Evolutionary conservation across 2,113 vertebrate species (phyloP).

Genomic region (Merops nubicus): DNA sequence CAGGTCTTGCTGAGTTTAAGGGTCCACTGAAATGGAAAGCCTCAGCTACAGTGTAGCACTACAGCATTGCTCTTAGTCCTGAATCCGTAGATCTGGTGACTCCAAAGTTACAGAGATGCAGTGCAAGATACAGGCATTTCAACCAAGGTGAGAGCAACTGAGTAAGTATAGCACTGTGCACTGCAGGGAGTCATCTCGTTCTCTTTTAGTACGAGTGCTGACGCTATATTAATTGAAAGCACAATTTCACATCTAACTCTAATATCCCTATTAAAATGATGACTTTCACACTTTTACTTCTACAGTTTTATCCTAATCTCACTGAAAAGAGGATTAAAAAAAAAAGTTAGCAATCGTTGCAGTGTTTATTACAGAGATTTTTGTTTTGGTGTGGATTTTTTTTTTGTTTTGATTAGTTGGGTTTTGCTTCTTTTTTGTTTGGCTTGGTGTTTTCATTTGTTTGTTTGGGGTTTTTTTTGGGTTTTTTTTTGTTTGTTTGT

Average conservation of each 20-base stretch:
- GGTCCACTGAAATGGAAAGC: fast-evolving
- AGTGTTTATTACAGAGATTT: not conserved
- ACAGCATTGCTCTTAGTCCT: not conserved
- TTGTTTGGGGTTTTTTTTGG: no score
- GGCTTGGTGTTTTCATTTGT: no score
- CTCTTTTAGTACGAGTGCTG: not conserved
- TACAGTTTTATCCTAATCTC: not conserved
- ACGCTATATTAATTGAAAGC: not conserved
- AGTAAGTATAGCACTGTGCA: not conserved
- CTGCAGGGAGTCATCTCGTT: not conserved
- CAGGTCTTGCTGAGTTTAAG: not conserved
- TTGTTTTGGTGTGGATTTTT: not conserved
- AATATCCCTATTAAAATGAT: not conserved
- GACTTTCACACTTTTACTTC: not conserved
- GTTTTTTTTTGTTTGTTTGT: no score
- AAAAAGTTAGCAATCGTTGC: not conserved
- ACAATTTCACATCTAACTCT: not conserved
- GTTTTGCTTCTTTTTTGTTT: no score
- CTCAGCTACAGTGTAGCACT: fast-evolving
- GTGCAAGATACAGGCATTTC: not conserved
- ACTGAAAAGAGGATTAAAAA: not conserved
- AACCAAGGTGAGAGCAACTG: not conserved
- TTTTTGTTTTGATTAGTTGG: no score
- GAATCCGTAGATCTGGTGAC: fast-evolving
- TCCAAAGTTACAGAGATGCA: not conserved